Conservation (phyloP, 2,797 vertebrate species). For the Momotus momota region DNA sequence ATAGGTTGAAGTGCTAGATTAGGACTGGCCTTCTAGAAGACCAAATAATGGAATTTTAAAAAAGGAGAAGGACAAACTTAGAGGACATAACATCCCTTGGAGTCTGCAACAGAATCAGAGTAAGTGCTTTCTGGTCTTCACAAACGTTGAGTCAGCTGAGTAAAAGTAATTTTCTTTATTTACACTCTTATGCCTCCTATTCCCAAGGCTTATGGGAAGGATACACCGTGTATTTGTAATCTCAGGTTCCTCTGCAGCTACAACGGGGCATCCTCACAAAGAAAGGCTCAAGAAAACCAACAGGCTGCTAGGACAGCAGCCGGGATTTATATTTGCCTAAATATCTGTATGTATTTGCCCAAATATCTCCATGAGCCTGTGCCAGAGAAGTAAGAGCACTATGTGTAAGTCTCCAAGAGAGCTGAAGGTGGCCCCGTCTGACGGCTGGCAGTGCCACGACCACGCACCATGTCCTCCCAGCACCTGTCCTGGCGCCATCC, state of each 20-base stretch:
- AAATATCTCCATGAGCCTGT: neutral
- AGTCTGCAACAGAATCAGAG: neutral
- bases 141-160: neutral
- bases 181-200: neutral
- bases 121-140: neutral
- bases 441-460: too few species aligned
- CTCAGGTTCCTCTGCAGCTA: neutral
- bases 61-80: neutral
- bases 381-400: too few species aligned
- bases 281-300: neutral
- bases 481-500: accelerated
- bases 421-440: too few species aligned
- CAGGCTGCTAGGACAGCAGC: neutral
- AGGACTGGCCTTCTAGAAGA: neutral
- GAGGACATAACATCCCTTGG: neutral
- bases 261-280: too few species aligned
- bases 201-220: too few species aligned
- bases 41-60: too few species aligned
- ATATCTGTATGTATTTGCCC: too few species aligned
- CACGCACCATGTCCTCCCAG: too few species aligned
- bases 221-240: accelerated
- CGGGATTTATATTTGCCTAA: accelerated
- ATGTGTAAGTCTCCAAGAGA: accelerated
- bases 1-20: neutral
- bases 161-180: neutral